phyloP scores from a whole-genome alignment of 1,140 invertebrate species.

The Elysia chlorotica region DNA sequence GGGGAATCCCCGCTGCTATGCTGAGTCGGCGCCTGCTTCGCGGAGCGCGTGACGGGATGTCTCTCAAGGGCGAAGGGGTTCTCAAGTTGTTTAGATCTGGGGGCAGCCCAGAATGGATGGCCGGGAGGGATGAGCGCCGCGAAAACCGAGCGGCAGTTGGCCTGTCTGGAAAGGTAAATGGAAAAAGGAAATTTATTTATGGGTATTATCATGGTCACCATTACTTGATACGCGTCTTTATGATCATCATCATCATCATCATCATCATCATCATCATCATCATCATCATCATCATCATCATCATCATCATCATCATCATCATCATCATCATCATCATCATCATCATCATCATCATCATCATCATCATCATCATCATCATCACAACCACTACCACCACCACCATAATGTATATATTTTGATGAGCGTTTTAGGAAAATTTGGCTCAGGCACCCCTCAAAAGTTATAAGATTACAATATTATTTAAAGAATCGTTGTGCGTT shows the following conservation, averaged over 20 bases:
- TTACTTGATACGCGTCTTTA: background rate
- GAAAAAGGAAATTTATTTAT: background rate
- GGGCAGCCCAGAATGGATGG: background rate
- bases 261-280: background rate
- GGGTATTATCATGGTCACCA: background rate
- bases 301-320: background rate
- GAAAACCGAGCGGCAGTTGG: background rate
- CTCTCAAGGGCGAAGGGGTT: background rate
- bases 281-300: background rate
- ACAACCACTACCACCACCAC: too few relatives aligned
- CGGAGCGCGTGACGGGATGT: background rate
- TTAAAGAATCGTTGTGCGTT: too few relatives aligned
- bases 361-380: too few relatives aligned
- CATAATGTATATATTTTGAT: too few relatives aligned
- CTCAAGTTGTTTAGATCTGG: background rate
- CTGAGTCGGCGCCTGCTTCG: slow-evolving; percentile 4
- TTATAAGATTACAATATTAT: too few relatives aligned
- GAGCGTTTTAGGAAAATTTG: too few relatives aligned
- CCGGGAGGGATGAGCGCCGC: background rate
- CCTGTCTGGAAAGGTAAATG: background rate
- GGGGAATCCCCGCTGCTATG: background rate
- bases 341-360: background rate
- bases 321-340: background rate
- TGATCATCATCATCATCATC: background rate
- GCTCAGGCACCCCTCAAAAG: too few relatives aligned